These are phyloP conservation scores for Patagioenas fasciata DNA, from an alignment of 2,113 vertebrate species.

Conservation along the genomic window DNA sequence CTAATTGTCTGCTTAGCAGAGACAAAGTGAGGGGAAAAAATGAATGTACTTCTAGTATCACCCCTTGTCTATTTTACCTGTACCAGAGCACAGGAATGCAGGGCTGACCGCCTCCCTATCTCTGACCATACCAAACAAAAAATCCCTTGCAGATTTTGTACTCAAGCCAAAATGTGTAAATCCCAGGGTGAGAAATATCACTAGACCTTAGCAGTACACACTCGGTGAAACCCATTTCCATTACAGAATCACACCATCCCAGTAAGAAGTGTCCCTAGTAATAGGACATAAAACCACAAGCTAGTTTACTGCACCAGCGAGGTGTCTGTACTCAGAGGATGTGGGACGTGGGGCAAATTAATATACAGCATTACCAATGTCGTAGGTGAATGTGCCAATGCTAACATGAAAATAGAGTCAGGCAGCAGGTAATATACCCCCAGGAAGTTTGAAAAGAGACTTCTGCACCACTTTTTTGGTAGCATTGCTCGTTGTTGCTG, in stretches of 20 bases:
- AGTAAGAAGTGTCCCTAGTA: neutral
- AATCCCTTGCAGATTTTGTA: neutral
- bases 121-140: neutral
- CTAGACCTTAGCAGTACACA: neutral
- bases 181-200: neutral
- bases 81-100: neutral
- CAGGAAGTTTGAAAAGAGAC: neutral
- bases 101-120: neutral
- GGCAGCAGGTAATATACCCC: neutral
- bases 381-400: neutral
- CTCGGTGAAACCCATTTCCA: neutral
- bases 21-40: neutral
- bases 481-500: neutral
- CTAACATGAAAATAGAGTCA: neutral
- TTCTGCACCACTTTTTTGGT: neutral
- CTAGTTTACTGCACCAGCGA: neutral
- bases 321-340: neutral
- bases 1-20: neutral
- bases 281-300: no score
- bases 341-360: neutral
- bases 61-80: neutral
- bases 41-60: neutral
- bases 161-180: neutral
- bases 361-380: neutral
- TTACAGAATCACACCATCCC: neutral